Percentiles rank a stretch among this genome's conserved stretches.
phyloP scores from a whole-genome alignment of 2,888 invertebrate genomes.

The Mythimna pallens region DNA sequence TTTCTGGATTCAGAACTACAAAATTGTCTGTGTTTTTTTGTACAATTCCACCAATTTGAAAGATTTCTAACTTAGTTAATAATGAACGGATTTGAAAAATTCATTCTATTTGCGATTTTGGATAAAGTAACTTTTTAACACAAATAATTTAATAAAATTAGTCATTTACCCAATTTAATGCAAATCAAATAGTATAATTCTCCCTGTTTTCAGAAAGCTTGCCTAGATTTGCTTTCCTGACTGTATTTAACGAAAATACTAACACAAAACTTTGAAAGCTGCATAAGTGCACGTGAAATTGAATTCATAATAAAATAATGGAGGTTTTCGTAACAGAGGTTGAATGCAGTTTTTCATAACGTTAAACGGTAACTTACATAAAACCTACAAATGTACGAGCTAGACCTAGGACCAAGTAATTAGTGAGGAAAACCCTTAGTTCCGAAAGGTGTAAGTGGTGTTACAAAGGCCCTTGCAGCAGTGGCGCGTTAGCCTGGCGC shows the following conservation, averaged over 20 bases:
- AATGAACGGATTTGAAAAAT: too few relatives aligned
- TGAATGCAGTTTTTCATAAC: constrained; percentile 12
- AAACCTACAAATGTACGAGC: constrained; percentile 48
- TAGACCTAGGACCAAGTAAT: constrained; percentile 73
- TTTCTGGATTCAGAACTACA: neutral
- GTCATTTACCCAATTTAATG: too few relatives aligned
- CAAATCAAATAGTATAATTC: neutral
- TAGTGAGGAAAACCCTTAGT: constrained; percentile 77
- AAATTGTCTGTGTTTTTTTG: neutral
- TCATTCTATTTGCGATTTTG: too few relatives aligned
- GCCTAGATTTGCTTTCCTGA: neutral
- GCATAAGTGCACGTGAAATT: neutral
- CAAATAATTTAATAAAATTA: too few relatives aligned
- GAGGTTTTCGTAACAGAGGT: neutral
- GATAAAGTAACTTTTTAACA: too few relatives aligned
- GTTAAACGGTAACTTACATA: neutral
- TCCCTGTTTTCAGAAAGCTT: neutral
- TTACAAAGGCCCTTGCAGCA: constrained; percentile 67
- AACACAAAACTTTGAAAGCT: neutral
- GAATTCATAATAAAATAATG: neutral
- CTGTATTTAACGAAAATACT: neutral
- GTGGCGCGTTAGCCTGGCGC: constrained; percentile 57
- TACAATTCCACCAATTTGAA: too few relatives aligned
- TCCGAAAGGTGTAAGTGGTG: constrained; percentile 67
- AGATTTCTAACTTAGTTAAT: too few relatives aligned